phyloP scores from a whole-genome alignment of 2,888 invertebrate genomes.

The Cephus spinipes region DNA sequence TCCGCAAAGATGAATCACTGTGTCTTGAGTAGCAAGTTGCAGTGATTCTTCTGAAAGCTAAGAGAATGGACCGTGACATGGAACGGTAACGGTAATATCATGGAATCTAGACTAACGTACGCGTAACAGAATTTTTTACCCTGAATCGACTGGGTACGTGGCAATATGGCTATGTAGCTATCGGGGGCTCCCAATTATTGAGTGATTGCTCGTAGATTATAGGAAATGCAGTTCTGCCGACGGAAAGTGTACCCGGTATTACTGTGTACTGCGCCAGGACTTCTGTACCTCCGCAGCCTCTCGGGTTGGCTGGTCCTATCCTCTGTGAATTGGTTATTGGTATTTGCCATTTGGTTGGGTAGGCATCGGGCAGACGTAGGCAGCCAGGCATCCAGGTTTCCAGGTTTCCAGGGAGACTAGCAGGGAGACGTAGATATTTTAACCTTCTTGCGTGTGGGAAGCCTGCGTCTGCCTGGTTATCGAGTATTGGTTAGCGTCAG shows the following conservation, averaged over 20 bases:
- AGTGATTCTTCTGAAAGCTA: no score
- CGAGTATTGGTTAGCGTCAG: conserved; percentile 39
- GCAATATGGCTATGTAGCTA: no score
- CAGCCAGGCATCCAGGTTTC: no score
- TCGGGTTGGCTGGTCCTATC: conserved; percentile 25
- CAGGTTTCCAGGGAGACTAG: not conserved
- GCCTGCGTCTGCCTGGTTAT: conserved; percentile 32
- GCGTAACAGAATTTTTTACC: no score
- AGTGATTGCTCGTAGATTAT: conserved; percentile 57
- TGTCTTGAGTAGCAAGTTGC: no score
- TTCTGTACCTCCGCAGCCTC: conserved; percentile 9
- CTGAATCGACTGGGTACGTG: no score
- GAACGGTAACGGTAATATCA: no score
- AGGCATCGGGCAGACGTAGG: no score
- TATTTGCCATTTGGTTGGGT: conserved; percentile 39
- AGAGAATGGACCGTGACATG: no score
- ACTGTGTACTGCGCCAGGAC: conserved; percentile 6
- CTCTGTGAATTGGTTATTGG: conserved; percentile 51
- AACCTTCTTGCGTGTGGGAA: conserved; percentile 25
- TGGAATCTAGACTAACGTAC: no score
- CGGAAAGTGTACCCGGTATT: conserved; percentile 29
- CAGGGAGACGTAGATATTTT: conserved; percentile 19
- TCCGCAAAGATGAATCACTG: no score
- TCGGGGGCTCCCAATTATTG: conserved; percentile 43
- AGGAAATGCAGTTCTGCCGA: conserved; percentile 54